Evolutionary conservation across 2,888 invertebrate genomes (phyloP).

Genomic region (Phlogophora meticulosa): DNA sequence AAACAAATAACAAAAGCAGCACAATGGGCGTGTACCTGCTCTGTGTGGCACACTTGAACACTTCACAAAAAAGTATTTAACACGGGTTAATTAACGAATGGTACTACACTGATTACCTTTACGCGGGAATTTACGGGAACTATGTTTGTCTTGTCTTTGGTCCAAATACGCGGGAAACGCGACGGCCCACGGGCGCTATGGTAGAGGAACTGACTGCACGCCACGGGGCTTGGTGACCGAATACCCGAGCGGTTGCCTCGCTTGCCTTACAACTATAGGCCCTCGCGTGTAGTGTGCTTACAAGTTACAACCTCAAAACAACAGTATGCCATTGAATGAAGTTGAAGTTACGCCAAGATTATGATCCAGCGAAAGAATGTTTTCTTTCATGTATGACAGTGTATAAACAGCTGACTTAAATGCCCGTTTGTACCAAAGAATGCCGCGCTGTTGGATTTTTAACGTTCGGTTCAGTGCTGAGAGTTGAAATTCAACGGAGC

Average conservation of each 20-base stretch:
- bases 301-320: slow-evolving; percentile 63
- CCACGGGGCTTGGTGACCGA: slow-evolving; percentile 52
- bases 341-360: slow-evolving; percentile 17
- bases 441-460: no score
- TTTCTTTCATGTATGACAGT: slow-evolving; percentile 27
- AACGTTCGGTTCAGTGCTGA: no score
- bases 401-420: slow-evolving; percentile 51
- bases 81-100: slow-evolving; percentile 56
- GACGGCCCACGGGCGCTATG: slow-evolving; percentile 75
- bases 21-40: slow-evolving; percentile 65
- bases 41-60: slow-evolving; percentile 55
- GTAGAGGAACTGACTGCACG: slow-evolving; percentile 77
- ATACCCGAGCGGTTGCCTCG: slow-evolving; percentile 35
- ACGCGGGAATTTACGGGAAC: slow-evolving; percentile 79
- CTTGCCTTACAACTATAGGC: slow-evolving; percentile 51
- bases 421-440: slow-evolving; percentile 16
- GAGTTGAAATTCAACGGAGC: no score
- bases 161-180: slow-evolving; percentile 79
- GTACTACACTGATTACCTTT: slow-evolving; percentile 76
- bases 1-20: slow-evolving; percentile 75
- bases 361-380: slow-evolving; percentile 17
- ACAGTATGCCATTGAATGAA: slow-evolving; percentile 24
- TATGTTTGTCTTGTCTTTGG: slow-evolving; percentile 76
- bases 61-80: slow-evolving; percentile 60
- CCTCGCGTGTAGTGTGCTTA: slow-evolving; percentile 44